These are phyloP conservation scores for Sebastes steindachneri DNA, from an alignment of 2,797 vertebrate genomes.

Conservation along the genomic window DNA sequence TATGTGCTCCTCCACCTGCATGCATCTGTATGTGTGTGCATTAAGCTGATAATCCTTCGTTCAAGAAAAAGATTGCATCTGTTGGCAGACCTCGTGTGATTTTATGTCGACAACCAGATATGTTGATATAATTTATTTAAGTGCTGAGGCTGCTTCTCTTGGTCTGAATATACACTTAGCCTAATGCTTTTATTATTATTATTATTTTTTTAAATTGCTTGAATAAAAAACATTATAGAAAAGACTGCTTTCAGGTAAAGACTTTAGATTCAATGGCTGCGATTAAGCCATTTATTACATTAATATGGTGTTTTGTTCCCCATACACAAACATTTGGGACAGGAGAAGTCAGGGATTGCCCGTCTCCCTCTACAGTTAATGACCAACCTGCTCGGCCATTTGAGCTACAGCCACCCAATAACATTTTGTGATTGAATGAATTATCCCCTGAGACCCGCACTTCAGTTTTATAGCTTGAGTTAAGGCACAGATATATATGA, in stretches of 20 bases:
- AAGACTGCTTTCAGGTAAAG: neutral
- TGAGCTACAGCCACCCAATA: neutral
- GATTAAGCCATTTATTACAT: neutral
- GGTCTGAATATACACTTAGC: neutral
- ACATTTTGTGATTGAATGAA: neutral
- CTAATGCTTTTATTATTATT: neutral
- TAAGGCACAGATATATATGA: no score
- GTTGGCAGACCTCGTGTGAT: neutral
- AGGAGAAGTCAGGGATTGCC: neutral
- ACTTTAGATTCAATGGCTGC: neutral
- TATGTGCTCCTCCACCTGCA: constrained; percentile 3
- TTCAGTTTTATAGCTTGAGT: no score
- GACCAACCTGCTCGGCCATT: neutral
- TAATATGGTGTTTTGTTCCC: neutral
- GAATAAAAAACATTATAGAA: neutral
- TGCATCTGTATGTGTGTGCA: neutral
- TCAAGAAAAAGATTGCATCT: neutral
- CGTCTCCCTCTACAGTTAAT: neutral
- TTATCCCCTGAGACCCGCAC: no score
- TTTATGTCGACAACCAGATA: neutral
- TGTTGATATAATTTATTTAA: neutral
- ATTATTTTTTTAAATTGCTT: neutral
- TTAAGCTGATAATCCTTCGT: constrained; percentile 39
- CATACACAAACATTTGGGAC: neutral
- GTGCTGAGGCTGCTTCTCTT: neutral